Conservation (phyloP, 2,797 vertebrate genomes). For the Anguilla anguilla region DNA sequence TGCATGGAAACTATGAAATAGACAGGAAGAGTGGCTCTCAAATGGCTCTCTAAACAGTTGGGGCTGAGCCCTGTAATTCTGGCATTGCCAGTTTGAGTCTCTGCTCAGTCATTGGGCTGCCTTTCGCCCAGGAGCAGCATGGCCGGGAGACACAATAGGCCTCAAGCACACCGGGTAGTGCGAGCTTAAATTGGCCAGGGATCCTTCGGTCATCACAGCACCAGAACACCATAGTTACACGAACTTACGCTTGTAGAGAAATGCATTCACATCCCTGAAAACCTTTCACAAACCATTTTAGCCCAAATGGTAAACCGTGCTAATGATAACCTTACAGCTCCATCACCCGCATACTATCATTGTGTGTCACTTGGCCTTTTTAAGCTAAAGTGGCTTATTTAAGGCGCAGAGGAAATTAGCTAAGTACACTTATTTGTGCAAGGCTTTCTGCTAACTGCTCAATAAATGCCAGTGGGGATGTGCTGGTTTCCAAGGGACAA, state of each 20-base stretch:
- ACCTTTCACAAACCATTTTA: background rate
- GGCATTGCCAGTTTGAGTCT: background rate
- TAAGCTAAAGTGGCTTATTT: background rate
- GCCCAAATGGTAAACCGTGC: background rate
- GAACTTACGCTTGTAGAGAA: background rate
- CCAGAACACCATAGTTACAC: background rate
- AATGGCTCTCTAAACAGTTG: background rate
- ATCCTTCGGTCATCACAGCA: background rate
- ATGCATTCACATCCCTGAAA: background rate
- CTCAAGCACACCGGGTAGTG: background rate
- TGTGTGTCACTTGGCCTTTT: background rate
- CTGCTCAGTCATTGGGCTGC: background rate
- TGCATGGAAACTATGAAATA: background rate
- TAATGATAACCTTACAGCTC: background rate
- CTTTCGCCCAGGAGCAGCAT: background rate
- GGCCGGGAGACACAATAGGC: background rate
- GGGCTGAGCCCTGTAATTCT: background rate
- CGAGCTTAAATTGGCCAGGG: background rate
- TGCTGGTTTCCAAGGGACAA: background rate
- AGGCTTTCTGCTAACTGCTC: background rate
- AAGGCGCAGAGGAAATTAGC: background rate
- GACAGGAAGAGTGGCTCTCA: background rate
- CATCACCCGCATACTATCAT: background rate
- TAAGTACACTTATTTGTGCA: background rate
- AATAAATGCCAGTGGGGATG: background rate